Percentiles rank a stretch among this genome's conserved stretches.
phyloP scores from a whole-genome alignment of 2,888 invertebrate species.

The Latheticus oryzae region DNA sequence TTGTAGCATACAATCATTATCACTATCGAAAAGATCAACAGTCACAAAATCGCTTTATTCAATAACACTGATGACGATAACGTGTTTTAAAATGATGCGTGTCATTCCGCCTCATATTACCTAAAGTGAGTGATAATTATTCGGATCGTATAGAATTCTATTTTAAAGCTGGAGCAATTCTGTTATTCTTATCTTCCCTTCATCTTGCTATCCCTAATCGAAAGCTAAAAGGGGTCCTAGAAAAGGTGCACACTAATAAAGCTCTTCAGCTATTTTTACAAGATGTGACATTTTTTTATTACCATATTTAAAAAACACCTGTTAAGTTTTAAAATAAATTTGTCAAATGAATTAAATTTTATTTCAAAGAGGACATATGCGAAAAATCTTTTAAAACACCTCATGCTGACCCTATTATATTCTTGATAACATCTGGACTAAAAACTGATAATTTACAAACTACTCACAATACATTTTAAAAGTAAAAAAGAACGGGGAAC shows the following conservation, averaged over 20 bases:
- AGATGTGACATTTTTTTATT: conserved; percentile 47
- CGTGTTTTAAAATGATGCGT: conserved; percentile 51
- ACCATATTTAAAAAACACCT: no score
- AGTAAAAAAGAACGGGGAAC: conserved; percentile 24
- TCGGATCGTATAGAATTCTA: conserved; percentile 56
- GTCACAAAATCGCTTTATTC: conserved; percentile 52
- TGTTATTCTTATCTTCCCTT: conserved; percentile 53
- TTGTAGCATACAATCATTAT: conserved; percentile 47
- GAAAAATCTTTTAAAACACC: no score
- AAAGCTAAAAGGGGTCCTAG: conserved; percentile 51
- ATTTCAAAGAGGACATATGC: no score
- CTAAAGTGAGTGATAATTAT: conserved; percentile 55
- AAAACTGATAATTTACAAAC: conserved; percentile 51
- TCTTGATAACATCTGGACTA: conserved; percentile 52
- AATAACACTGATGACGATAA: conserved; percentile 51
- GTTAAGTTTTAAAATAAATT: no score
- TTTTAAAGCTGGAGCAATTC: conserved; percentile 55
- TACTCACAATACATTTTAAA: conserved; percentile 38
- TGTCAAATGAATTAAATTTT: no score
- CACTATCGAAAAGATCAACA: conserved; percentile 48
- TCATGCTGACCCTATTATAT: conserved; percentile 48
- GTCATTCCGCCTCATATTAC: conserved; percentile 54
- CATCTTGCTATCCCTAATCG: conserved; percentile 51
- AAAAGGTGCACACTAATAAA: conserved; percentile 47
- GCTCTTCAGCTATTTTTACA: conserved; percentile 48